Base-by-base conservation (phyloP, 2,888 invertebrate species). In the Ichneumoninae sp. region DNA sequence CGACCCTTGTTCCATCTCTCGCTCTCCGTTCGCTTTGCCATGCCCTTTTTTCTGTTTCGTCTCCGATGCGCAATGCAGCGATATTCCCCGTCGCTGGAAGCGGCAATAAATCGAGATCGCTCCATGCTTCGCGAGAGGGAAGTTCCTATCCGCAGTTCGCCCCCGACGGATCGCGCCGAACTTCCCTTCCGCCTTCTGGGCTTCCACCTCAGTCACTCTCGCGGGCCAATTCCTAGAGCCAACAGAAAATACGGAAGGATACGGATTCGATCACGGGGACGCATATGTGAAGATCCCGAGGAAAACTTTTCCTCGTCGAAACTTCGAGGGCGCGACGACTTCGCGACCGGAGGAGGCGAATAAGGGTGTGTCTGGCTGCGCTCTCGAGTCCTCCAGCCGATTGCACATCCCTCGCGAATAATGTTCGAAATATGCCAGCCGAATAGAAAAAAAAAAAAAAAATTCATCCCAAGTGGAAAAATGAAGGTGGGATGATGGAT, bases 61-160 rank as follows among this genome's bases (percentile, higher is more conserved):
- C 66, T 63, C 16, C 60, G 30, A 19, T 66, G 40, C 66, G 66
- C 66, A 66, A 40, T 22, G 66, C 66, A 66, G 66, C 66, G 66
- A 40, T 66, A 66, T 66, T 66, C 66, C 19, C n/a, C 40, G 66
- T 66, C 36, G 40, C 66, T 40, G 66, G 4, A 40, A 40, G 36
- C 19, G 2, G 66, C 40, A 66, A 66, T 66, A 66, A 66, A 66
- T 66, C 66, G 66, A 66, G 66, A 40, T 66, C 40, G 66, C 19
- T 40, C 66, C 66, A 40, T 40, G 40, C 40, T 66, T 40, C 19
- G 40, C 36, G 66, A 10, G 19, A 36, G 65, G 66, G 60, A 63
- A 63, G 60, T 33, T 16, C 30, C 33, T 33, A 33, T 13, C 33
- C 10, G 60, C 60, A 22, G 26, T 60, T 60, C 60, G 60, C 8